phyloP scores from a whole-genome alignment of 2,888 invertebrate species.

The Drosophila mimetica region DNA sequence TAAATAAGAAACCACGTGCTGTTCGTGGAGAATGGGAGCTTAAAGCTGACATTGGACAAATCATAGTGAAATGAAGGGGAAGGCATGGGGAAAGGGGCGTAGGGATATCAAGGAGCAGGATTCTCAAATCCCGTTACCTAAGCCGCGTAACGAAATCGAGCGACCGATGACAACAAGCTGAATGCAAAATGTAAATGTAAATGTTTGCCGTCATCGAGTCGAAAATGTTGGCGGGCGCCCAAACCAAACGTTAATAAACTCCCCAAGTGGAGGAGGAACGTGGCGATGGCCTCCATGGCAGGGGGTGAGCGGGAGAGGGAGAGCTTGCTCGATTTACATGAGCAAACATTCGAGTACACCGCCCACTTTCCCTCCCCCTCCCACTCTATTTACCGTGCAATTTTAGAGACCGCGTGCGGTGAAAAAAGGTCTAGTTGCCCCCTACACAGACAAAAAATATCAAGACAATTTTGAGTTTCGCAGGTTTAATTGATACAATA shows the following conservation, averaged over 20 bases:
- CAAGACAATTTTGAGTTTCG: too few relatives aligned
- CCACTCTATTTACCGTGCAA: slow-evolving; percentile 28
- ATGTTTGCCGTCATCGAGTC: slow-evolving; percentile 75
- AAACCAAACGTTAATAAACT: slow-evolving; percentile 74
- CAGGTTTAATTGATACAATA: too few relatives aligned
- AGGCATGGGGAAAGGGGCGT: not conserved
- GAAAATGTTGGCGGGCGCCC: slow-evolving; percentile 69
- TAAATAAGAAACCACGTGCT: not conserved
- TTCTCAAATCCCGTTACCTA: slow-evolving; percentile 48
- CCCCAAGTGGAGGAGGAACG: slow-evolving; percentile 12
- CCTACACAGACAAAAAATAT: not conserved
- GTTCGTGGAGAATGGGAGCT: not conserved
- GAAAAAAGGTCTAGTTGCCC: not conserved
- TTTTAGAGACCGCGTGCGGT: slow-evolving; percentile 30
- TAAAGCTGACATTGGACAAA: slow-evolving; percentile 1
- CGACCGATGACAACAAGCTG: slow-evolving; percentile 62
- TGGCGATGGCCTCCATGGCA: not conserved
- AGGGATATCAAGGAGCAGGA: not conserved
- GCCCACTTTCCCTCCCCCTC: not conserved
- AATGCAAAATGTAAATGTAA: slow-evolving; percentile 71
- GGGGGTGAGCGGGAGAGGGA: not conserved
- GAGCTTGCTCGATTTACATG: slow-evolving; percentile 73
- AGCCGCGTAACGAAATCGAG: slow-evolving; percentile 41
- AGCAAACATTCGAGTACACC: slow-evolving; percentile 53
- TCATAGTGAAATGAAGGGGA: not conserved